Evolutionary conservation across 2,888 invertebrate genomes (phyloP), one percentile per base, ranked within the genome.

Genomic region (Onthophagus sagittarius): DNA sequence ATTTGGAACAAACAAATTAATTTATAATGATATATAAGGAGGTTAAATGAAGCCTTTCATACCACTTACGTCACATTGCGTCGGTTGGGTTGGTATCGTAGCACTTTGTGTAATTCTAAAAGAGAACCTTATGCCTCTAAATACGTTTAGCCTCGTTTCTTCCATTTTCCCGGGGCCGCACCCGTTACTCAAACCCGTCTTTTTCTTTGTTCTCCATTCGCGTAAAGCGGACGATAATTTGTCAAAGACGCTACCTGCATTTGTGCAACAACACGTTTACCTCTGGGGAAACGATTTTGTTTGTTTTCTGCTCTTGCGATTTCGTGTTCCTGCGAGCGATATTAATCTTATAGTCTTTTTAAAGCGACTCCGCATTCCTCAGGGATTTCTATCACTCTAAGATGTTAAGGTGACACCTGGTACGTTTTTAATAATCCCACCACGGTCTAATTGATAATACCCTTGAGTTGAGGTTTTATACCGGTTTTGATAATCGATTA

Each of bases 381-480:
- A 53, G 9, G 39, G 39, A 53, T 53, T 53, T 53, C 39, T 53
- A 23, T 23, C 23, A 23, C 23, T 53, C 5, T 53, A 53, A 53
- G 39, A 53, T 53, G 11, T 53, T 53, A 53, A 53, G 11, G 39
- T 11, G 39, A 53, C 39, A 53, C 39, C 39, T 53, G 39, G 39
- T 53, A 53, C 11, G 2, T 53, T 53, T 53, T 53, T 9, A 53
- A 53, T 53, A 53, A 53, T 53, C 39, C 39, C 39, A 4, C 39
- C 39, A 67, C 67, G 67, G 67, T 67, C 67, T 67, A 67, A 67
- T 67, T 67, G 67, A 67, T 67, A 67, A 67, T 67, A 23, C 14
- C 39, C 39, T 53, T 53, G 11, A 53, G 39, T 53, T 53, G 11
- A 53, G 39, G 9, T 53, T 4, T 53, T 9, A 53, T 53, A 23